Evolutionary conservation across 1,140 invertebrate genomes (phyloP), one percentile per base, ranked within the genome.

Genomic region (Eurosta solidaginis): DNA sequence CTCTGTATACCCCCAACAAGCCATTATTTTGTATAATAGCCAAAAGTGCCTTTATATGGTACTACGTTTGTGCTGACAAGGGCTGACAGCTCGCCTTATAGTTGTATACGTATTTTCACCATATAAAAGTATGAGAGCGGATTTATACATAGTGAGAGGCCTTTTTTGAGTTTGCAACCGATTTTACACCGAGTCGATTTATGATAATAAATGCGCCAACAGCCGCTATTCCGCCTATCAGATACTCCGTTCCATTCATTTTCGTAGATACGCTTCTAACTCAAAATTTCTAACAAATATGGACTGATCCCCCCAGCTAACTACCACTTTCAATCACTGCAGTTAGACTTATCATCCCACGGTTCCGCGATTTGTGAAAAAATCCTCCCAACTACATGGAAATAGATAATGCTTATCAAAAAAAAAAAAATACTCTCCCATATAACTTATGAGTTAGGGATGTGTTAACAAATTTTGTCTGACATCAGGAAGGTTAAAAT

Each of bases 71-170:
- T 85, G 36, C n/a, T n/a, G 10, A 93, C 93, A 63, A 90, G 89
- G 1, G 92, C 91, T 80, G 92, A 90, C 17, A 98, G 84, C 85
- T 98, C 96, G 7, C 96, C 96, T 88, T 97, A 96, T 0, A 98
- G 88, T 85, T 98, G 96, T 82, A 97, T 91, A 17, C 96, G 90
- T 9, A 95, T 97, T 89, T 98, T 98, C 83, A 92, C 22, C 5
- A n/a, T 0, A 1, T 22, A 14, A 68, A 22, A 68, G 22, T 22
- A n/a, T 14, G 45, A 50, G 33, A 36, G 2, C 2, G 22, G 22
- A 7, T 22, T 25, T 12, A 7, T 45, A 17, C 17, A 42, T 10
- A 14, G 45, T n/a, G n/a, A n/a, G 20, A n/a, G n/a, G 14, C 25
- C 3, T 74, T 44, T 59, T 10, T n/a, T 14, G 10, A 27, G 20